Percentiles rank a stretch among this genome's conserved stretches.
Evolutionary conservation across 2,888 invertebrate species (phyloP).

Genomic region (Athalia cordata): DNA sequence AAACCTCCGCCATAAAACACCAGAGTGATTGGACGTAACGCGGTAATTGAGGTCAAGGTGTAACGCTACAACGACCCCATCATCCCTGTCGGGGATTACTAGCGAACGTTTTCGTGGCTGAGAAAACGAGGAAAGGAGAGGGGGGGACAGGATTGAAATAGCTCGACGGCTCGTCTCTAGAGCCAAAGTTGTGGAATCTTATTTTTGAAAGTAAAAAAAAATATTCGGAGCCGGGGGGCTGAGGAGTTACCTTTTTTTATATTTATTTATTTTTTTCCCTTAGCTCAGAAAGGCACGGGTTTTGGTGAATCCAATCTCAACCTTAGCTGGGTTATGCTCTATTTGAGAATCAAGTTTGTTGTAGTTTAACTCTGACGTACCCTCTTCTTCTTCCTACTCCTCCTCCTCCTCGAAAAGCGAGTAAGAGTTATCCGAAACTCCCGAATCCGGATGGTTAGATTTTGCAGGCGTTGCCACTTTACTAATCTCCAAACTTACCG

Average conservation of each 20-base stretch:
- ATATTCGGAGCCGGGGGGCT: background rate
- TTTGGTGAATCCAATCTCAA: slow-evolving; percentile 36
- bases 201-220: background rate
- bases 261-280: too few species aligned
- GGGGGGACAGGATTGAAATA: background rate
- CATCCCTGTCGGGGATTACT: background rate
- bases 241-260: background rate
- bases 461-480: background rate
- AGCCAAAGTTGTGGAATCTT: background rate
- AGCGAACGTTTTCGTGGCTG: background rate
- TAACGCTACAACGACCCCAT: background rate
- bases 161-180: background rate
- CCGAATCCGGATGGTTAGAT: background rate
- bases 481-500: background rate
- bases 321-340: background rate
- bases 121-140: background rate
- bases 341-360: slow-evolving; percentile 9
- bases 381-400: too few species aligned
- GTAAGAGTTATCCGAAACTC: background rate
- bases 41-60: slow-evolving; percentile 37
- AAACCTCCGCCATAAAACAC: slow-evolving; percentile 28
- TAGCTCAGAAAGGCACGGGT: background rate
- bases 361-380: slow-evolving; percentile 4
- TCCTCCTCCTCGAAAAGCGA: background rate
- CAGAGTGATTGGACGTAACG: background rate